These are phyloP conservation scores for Plodia interpunctella DNA, from an alignment of 1,140 invertebrate species.

Conservation along the genomic window DNA sequence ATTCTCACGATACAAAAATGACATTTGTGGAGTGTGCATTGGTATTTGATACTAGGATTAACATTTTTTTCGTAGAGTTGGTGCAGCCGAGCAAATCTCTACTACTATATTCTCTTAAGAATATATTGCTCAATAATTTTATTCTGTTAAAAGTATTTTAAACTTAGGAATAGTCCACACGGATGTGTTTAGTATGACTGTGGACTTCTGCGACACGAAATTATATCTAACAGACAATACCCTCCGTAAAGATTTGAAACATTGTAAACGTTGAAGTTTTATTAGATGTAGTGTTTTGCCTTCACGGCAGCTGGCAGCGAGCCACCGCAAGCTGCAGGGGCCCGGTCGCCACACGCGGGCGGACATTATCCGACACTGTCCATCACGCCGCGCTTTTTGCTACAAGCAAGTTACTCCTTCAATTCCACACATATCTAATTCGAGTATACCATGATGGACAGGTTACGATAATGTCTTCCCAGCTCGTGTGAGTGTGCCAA, in stretches of 20 bases:
- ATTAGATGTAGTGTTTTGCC: conserved; percentile 72
- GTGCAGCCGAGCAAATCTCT: conserved; percentile 75
- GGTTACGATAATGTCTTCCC: conserved; percentile 44
- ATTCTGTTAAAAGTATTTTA: conserved; percentile 73
- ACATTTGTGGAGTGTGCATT: conserved; percentile 74
- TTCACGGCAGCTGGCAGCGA: conserved; percentile 57
- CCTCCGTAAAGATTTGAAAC: conserved; percentile 69
- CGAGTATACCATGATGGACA: conserved; percentile 17
- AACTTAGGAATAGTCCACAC: conserved; percentile 62
- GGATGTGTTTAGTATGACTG: conserved; percentile 50
- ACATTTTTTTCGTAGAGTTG: conserved; percentile 67
- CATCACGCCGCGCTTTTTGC: conserved; percentile 12
- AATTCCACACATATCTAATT: conserved; percentile 28
- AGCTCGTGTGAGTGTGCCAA: conserved; percentile 51
- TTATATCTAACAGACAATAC: conserved; percentile 75
- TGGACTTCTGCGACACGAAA: conserved; percentile 59
- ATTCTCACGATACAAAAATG: conserved; percentile 57
- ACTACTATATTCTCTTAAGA: conserved; percentile 68
- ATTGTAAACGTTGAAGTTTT: conserved; percentile 69
- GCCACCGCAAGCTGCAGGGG: conserved; percentile 54
- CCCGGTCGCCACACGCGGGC: conserved; percentile 45
- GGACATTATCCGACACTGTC: conserved; percentile 41
- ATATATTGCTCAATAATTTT: conserved; percentile 76
- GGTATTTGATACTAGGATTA: conserved; percentile 69
- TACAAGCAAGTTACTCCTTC: conserved; percentile 2